These are phyloP conservation scores for Chroicocephalus ridibundus DNA, from an alignment of 2,113 vertebrate genomes.

Conservation along the genomic window DNA sequence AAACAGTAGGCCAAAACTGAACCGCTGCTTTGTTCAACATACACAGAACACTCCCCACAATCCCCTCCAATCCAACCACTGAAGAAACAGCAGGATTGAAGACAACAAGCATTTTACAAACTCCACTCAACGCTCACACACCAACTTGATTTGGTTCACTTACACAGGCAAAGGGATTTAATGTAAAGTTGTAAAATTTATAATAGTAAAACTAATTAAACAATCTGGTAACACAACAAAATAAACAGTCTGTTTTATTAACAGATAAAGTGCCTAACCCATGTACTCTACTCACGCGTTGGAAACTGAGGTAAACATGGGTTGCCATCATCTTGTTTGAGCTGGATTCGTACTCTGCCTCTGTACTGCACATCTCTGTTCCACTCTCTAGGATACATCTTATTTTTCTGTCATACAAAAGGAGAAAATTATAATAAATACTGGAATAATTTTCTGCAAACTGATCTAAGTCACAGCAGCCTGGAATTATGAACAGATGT, in stretches of 20 bases:
- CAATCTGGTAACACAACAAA: background rate
- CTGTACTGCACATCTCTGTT: constrained; percentile 91
- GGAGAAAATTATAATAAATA: background rate
- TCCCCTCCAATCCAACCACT: background rate
- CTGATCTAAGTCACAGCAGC: background rate
- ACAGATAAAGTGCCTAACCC: background rate
- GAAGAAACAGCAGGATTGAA: background rate
- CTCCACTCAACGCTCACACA: background rate
- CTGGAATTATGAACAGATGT: background rate
- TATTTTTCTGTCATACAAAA: constrained; percentile 76
- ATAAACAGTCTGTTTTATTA: background rate
- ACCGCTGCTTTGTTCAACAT: accelerated
- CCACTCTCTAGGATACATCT: constrained; percentile 95
- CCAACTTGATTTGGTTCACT: background rate
- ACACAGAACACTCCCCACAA: background rate
- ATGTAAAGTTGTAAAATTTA: background rate
- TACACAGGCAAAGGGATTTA: background rate
- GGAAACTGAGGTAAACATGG: constrained; percentile 86
- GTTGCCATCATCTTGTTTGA: constrained; percentile 89
- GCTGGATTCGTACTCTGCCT: constrained; percentile 90
- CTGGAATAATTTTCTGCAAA: background rate
- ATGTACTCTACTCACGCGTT: constrained; percentile 81
- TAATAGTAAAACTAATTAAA: background rate
- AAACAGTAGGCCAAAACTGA: background rate
- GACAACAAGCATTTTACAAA: background rate